Conservation (phyloP, 2,888 invertebrate genomes). For the Gari tellinella region DNA sequence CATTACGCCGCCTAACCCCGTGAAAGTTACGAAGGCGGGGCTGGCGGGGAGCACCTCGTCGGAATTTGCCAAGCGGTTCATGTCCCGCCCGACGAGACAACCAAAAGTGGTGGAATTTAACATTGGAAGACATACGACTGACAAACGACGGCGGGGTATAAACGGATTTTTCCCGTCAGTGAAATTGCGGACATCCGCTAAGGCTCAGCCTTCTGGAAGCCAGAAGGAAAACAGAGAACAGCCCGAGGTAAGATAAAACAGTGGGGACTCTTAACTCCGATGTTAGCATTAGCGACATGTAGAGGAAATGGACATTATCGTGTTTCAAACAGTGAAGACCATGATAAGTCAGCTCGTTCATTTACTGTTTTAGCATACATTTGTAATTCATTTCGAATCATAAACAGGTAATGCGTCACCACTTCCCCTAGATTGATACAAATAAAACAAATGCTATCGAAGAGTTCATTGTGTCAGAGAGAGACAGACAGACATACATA, state of each 20-base stretch:
- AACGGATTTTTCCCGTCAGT: slow-evolving; percentile 74
- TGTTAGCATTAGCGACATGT: no score
- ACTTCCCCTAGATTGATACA: no score
- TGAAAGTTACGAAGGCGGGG: slow-evolving; percentile 57
- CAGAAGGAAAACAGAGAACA: slow-evolving; percentile 1
- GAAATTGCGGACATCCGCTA: slow-evolving; percentile 62
- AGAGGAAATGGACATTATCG: no score
- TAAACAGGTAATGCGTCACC: no score
- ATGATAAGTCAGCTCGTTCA: no score
- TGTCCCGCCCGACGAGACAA: slow-evolving; percentile 69
- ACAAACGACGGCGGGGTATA: slow-evolving; percentile 59
- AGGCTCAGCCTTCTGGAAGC: slow-evolving; percentile 7
- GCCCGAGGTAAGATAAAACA: background rate
- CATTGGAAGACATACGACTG: slow-evolving; percentile 49
- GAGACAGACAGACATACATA: no score
- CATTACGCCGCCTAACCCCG: slow-evolving; percentile 35
- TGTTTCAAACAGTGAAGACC: no score
- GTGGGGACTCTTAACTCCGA: no score
- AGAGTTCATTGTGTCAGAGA: background rate
- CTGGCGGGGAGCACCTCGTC: slow-evolving; percentile 67
- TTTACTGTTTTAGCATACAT: no score
- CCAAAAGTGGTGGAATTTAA: slow-evolving; percentile 74
- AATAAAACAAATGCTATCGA: background rate
- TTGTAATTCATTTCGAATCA: no score
- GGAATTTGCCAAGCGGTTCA: slow-evolving; percentile 73